Evolutionary conservation across 2,113 vertebrate species (phyloP), one percentile per base, ranked within the genome.

Genomic region (Mellivora capensis): DNA sequence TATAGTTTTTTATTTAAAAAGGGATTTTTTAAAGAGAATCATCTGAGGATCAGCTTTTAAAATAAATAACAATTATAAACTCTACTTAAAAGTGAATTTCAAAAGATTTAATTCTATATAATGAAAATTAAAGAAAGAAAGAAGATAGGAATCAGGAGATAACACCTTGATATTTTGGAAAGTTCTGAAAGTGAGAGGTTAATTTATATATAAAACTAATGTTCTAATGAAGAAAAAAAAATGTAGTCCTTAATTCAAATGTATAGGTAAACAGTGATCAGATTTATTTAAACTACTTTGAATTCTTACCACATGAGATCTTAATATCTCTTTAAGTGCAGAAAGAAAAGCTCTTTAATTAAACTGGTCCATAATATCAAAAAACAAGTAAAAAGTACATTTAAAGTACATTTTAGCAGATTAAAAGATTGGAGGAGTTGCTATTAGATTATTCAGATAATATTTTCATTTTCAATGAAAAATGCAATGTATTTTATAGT

Each of bases 361-460:
- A 84, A 96, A 69, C 54, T 90, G 9, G 2, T 64, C 17, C 42
- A n/a, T 20, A 90, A 96, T 96, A 72, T 94, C 85, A 86, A 90
- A 82, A 82, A 34, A 64, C 74, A 83, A 89, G 9, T 74, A 67
- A 84, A 90, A 93, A 89, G 52, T 42, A 34, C 49, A 44, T 72
- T 89, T 54, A 54, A 54, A 54, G 52, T 54, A 54, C 52, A 54
- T 54, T 90, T 89, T 79, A 47, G 71, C 34, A 61, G 62, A 52
- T 72, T 81, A 54, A 64, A 72, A 64, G 31, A 25, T 74, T 90
- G 1, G 6, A 23, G 4, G 79, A 86, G 20, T 47, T 94, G 6
- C 17, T 31, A 4, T 84, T 72, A 54, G 17, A 21, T 91, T 91
- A 86, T 37, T 96, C 29, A 87, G 47, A 17, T 74, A 85, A 42